These are phyloP conservation scores for Cirrhinus mrigala DNA, from an alignment of 2,797 vertebrate genomes.

Conservation along the genomic window DNA sequence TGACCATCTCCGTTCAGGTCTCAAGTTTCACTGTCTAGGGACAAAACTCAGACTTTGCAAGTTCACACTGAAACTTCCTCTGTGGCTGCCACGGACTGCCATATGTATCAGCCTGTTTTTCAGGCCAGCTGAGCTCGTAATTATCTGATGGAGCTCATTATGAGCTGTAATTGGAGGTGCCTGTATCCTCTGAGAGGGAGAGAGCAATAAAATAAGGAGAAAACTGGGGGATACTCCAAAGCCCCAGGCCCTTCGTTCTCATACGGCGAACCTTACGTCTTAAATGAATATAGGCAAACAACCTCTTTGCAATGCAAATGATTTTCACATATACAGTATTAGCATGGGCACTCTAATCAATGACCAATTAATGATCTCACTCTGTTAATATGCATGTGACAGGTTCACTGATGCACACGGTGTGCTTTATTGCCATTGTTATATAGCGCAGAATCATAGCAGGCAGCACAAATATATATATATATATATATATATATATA, in stretches of 20 bases:
- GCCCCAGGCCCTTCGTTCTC: slow-evolving; percentile 42
- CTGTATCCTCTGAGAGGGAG: slow-evolving; percentile 52
- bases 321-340: slow-evolving; percentile 53
- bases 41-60: slow-evolving; percentile 4
- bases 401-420: slow-evolving; percentile 55
- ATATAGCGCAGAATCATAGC: slow-evolving; percentile 19
- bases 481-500: background rate
- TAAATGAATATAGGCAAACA: slow-evolving; percentile 56
- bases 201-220: slow-evolving; percentile 29
- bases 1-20: slow-evolving; percentile 30
- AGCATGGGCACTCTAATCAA: slow-evolving; percentile 51
- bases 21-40: slow-evolving; percentile 36
- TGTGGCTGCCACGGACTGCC: slow-evolving; percentile 35
- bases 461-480: background rate
- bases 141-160: slow-evolving; percentile 82
- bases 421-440: slow-evolving; percentile 51
- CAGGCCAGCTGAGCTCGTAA: slow-evolving; percentile 84
- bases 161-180: slow-evolving; percentile 76
- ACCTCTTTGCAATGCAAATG: slow-evolving; percentile 61
- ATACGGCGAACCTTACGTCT: slow-evolving; percentile 32
- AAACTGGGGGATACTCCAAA: slow-evolving; percentile 23
- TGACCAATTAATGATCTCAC: slow-evolving; percentile 61
- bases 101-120: slow-evolving; percentile 74
- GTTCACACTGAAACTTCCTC: slow-evolving; percentile 35
- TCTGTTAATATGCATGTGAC: slow-evolving; percentile 59